phyloP scores from a whole-genome alignment of 2,113 vertebrate species.

The Mesitornis unicolor region DNA sequence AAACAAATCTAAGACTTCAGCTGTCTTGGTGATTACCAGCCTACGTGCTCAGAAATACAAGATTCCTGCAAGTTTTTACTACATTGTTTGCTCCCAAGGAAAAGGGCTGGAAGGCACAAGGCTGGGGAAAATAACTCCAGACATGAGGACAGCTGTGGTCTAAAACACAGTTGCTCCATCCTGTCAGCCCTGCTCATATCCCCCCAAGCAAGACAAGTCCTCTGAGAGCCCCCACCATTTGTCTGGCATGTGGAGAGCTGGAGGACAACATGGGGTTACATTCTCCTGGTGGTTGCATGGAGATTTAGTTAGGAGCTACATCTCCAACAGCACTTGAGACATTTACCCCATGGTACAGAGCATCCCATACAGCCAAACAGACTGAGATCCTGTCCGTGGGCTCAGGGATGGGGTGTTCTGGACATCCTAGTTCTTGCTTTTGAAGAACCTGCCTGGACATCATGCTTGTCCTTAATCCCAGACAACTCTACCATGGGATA shows the following conservation, averaged over 20 bases:
- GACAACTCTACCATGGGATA: neutral
- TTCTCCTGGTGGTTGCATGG: neutral
- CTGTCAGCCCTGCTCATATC: neutral
- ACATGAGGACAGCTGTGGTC: slow-evolving; percentile 44
- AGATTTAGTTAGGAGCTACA: neutral
- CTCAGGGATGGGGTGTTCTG: too few species aligned
- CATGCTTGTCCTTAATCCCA: neutral
- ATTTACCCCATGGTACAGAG: accelerated
- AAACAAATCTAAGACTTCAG: slow-evolving; percentile 34
- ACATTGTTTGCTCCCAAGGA: neutral
- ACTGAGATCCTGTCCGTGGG: accelerated
- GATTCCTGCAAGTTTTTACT: neutral
- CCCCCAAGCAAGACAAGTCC: neutral
- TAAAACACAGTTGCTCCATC: slow-evolving; percentile 9
- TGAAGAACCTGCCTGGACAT: neutral
- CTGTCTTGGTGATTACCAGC: slow-evolving; percentile 4
- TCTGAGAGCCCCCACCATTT: neutral
- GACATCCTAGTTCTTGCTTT: neutral
- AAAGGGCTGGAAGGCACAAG: slow-evolving; percentile 3
- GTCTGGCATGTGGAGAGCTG: neutral
- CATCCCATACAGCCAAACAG: accelerated
- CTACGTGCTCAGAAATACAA: neutral
- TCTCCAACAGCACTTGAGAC: neutral
- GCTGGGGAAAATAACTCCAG: slow-evolving; percentile 37
- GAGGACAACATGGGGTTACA: neutral